Conservation (phyloP, 2,797 vertebrate species). For the Hyperoplus immaculatus region DNA sequence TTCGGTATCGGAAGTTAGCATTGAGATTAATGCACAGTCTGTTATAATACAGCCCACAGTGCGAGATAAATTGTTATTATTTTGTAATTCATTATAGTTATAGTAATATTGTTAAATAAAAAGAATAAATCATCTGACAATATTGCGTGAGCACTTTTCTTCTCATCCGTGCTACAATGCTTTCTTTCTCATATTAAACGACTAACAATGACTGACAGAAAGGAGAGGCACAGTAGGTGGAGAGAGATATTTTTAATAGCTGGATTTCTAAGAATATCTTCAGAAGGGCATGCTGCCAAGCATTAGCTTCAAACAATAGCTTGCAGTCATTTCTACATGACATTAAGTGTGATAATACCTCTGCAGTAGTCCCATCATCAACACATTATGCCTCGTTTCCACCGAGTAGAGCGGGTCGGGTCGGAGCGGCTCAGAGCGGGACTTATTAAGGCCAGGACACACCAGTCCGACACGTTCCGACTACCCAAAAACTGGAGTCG, state of each 20-base stretch:
- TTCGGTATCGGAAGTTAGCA: neutral
- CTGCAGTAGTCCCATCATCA: conserved; percentile 25
- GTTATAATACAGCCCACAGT: conserved; percentile 3
- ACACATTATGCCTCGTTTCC: neutral
- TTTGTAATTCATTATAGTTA: neutral
- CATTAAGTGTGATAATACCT: conserved; percentile 24
- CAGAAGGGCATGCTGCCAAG: conserved; percentile 56
- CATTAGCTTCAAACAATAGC: conserved; percentile 45
- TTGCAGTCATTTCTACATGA: conserved; percentile 38
- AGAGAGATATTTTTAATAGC: conserved; percentile 58
- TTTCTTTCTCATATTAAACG: conserved; percentile 13
- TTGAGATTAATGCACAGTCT: conserved; percentile 1
- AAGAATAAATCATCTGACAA: conserved; percentile 7
- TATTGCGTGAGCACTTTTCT: neutral
- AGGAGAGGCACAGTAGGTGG: conserved; percentile 21
- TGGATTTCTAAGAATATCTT: conserved; percentile 76
- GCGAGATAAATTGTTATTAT: neutral
- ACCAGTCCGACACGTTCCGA: no score
- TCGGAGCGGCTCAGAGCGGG: no score
- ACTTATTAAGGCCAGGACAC: no score
- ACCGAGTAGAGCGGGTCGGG: no score
- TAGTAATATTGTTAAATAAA: neutral
- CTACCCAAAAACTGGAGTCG: no score
- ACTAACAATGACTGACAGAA: conserved; percentile 22
- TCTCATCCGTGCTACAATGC: conserved; percentile 7